Percentiles rank a stretch among this genome's conserved stretches.
Conservation (phyloP, 2,888 invertebrate genomes). For the Amphiduros pacificus region DNA sequence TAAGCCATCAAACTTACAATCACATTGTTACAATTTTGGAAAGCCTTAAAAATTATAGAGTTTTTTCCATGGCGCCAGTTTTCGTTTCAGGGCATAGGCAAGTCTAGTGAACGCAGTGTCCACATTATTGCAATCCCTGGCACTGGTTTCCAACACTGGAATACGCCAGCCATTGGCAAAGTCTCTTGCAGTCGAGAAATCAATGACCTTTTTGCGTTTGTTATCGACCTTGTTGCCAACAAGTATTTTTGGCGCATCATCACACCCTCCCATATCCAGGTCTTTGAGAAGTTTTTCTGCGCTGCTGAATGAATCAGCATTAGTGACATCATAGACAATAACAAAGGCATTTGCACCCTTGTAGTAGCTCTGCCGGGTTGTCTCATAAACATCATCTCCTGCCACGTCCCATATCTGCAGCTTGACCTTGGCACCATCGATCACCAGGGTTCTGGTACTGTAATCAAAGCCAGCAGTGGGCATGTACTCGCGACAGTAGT, state of each 20-base stretch:
- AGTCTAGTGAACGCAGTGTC: slow-evolving; percentile 21
- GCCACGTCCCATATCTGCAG: slow-evolving; percentile 27
- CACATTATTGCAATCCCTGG: slow-evolving; percentile 17
- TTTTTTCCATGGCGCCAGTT: slow-evolving; percentile 27
- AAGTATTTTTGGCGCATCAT: slow-evolving; percentile 24
- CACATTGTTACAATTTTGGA: too few relatives aligned
- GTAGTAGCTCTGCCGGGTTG: slow-evolving; percentile 24
- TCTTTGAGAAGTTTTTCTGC: slow-evolving; percentile 25
- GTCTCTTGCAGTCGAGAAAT: slow-evolving; percentile 10
- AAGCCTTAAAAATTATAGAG: slow-evolving; percentile 25
- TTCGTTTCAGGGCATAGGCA: slow-evolving; percentile 23
- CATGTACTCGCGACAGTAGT: slow-evolving; percentile 22
- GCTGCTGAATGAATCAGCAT: slow-evolving; percentile 14
- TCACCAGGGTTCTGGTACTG: slow-evolving; percentile 17
- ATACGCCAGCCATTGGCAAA: slow-evolving; percentile 30
- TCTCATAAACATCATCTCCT: slow-evolving; percentile 22
- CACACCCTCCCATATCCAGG: slow-evolving; percentile 10
- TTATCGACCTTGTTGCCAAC: slow-evolving; percentile 27
- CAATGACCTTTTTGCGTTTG: slow-evolving; percentile 11
- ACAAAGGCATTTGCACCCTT: slow-evolving; percentile 29
- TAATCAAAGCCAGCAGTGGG: slow-evolving; percentile 27
- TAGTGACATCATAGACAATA: slow-evolving; percentile 26
- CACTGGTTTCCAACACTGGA: slow-evolving; percentile 22
- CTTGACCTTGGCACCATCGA: slow-evolving; percentile 23
- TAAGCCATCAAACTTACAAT: too few relatives aligned